Conservation (phyloP, 1,140 invertebrate genomes). For the Listronotus bonariensis region DNA sequence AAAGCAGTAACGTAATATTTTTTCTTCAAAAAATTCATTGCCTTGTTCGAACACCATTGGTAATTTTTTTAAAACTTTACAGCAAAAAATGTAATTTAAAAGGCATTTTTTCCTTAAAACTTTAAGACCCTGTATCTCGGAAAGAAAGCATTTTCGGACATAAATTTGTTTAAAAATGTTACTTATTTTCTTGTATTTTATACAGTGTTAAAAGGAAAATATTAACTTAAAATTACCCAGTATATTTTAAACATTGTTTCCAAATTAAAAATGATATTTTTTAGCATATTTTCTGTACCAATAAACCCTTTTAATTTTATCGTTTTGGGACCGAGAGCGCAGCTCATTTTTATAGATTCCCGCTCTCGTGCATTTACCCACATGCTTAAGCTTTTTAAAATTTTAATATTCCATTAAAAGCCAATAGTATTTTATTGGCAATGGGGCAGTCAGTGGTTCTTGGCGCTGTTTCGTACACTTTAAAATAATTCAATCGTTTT, state of each 20-base stretch:
- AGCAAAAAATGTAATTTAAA: no score
- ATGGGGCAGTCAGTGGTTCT: constrained; percentile 1
- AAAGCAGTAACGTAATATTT: no score
- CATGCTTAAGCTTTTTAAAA: constrained; percentile 22
- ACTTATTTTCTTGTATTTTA: no score
- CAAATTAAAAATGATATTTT: constrained; percentile 8
- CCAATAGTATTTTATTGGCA: constrained; percentile 28
- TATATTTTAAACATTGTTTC: background rate
- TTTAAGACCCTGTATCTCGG: no score
- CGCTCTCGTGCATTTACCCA: constrained; percentile 7
- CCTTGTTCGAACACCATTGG: no score
- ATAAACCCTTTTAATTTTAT: constrained; percentile 22
- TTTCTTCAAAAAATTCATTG: no score
- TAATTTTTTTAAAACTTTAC: no score
- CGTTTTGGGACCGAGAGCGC: background rate
- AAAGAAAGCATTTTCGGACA: no score
- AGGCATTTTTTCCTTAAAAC: no score
- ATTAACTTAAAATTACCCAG: no score
- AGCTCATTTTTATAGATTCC: constrained; percentile 5
- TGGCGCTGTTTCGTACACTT: constrained; percentile 13
- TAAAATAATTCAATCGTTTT: constrained; percentile 9
- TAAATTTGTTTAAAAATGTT: no score
- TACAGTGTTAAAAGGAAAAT: no score
- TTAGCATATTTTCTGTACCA: constrained; percentile 6
- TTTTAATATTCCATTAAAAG: constrained; percentile 26